Evolutionary conservation across 2,797 vertebrate genomes (phyloP), one percentile per base, ranked within the genome.

Genomic region (Danio jaintianensis): DNA sequence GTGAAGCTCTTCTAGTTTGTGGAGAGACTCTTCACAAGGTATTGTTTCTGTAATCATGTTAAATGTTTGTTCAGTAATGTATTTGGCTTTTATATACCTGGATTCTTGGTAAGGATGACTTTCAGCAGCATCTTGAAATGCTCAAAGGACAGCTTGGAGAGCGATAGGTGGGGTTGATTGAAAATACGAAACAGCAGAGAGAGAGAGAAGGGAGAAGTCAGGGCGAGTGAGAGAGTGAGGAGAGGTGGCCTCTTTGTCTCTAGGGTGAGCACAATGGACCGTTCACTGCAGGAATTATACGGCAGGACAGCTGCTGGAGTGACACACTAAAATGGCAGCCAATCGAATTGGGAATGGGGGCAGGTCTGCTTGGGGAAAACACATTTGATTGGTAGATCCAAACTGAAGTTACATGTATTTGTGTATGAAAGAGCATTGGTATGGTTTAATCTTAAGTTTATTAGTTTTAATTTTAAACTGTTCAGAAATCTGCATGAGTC

Each of bases 251-350:
- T 85, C 89, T 89, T 91, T 91, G 85, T 83, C 82, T 86, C 85
- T 82, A 85, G 89, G 91, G 89, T 67, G 89, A 86, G 81, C 89
- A 92, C 90, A 91, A 91, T 90, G 90, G 88, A 73, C 53, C 80
- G 86, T 87, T 89, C 84, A 87, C 79, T 82, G 85, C 82, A 84
- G 87, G 90, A 88, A 88, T 91, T 87, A 88, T 78, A 85, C 71
- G 83, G 85, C 80, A 83, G 84, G 88, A 88, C 88, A 89, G 82
- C 82, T 85, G 88, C 84, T 86, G 88, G 83, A 87, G 85, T 80
- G 85, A 83, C 88, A 88, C 85, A 82, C 85, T 84, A 77, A 82
- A 87, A 81, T 80, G 71, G 62, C 75, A 85, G 86, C 83, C 85
- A 86, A 83, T 85, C 40, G 80, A 52, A 72, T 52, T 67, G 81